These are phyloP conservation scores for Aplocera efformata DNA, from an alignment of 2,888 invertebrate genomes.

Conservation along the genomic window DNA sequence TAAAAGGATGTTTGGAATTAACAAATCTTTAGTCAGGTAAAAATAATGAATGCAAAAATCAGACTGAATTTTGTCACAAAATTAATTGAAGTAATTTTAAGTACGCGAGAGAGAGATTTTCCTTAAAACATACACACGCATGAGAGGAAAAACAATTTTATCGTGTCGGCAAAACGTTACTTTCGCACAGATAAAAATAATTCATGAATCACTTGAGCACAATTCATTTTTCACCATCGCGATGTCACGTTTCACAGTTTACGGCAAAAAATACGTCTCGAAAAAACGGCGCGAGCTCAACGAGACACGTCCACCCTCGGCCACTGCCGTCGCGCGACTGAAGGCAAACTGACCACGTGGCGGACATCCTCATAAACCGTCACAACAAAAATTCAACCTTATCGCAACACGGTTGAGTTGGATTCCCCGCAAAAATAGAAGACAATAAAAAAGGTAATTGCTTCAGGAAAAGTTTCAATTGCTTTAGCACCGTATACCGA, in stretches of 20 bases:
- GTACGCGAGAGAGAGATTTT: too few species aligned
- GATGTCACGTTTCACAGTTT: slow-evolving; percentile 7
- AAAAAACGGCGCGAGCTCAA: slow-evolving; percentile 3
- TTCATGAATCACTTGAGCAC: not conserved
- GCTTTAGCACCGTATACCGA: slow-evolving; percentile 17
- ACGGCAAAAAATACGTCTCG: slow-evolving; percentile 9
- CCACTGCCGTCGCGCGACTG: slow-evolving; percentile 20
- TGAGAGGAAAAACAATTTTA: too few species aligned
- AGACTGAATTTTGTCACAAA: too few species aligned
- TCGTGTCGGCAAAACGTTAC: too few species aligned
- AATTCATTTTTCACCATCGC: slow-evolving; percentile 3
- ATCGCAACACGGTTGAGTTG: not conserved
- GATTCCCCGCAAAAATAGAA: not conserved
- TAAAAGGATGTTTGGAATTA: too few species aligned
- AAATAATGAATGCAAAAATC: too few species aligned
- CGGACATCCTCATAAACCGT: slow-evolving; percentile 8
- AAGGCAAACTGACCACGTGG: slow-evolving; percentile 28
- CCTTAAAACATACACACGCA: too few species aligned
- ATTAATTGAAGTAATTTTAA: too few species aligned
- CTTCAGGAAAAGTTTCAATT: slow-evolving; percentile 10
- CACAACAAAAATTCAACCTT: slow-evolving; percentile 13
- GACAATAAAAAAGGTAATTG: slow-evolving; percentile 12
- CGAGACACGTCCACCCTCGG: slow-evolving; percentile 19
- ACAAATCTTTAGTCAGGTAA: too few species aligned
- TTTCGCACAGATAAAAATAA: too few species aligned